phyloP scores from a whole-genome alignment of 1,140 invertebrate species.

The Goniozus legneri region DNA sequence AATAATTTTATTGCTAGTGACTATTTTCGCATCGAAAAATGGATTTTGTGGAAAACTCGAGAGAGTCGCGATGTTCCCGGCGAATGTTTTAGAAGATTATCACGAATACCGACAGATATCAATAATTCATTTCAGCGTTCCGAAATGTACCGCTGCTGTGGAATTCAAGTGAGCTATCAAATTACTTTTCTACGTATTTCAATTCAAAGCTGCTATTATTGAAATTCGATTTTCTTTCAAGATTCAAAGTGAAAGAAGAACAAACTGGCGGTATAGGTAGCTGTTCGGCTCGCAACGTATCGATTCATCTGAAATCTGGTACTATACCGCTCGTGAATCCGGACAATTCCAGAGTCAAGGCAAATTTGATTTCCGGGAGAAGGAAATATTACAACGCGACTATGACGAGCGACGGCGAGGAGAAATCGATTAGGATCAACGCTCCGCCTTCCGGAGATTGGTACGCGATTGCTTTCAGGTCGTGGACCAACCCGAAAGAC shows the following conservation, averaged over 20 bases:
- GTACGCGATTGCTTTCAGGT: conserved; percentile 74
- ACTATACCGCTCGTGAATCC: conserved; percentile 75
- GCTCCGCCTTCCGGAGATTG: conserved; percentile 72
- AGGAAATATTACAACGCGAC: conserved; percentile 43
- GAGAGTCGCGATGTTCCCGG: conserved; percentile 35
- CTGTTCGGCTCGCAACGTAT: conserved; percentile 59
- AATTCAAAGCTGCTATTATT: background rate
- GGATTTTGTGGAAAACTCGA: conserved; percentile 31
- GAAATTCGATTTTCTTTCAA: conserved; percentile 12
- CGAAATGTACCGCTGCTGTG: conserved; percentile 37
- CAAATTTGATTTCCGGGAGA: conserved; percentile 59
- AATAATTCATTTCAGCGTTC: conserved; percentile 48
- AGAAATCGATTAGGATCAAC: conserved; percentile 56
- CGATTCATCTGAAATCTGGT: conserved; percentile 67
- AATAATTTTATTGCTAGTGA: no score
- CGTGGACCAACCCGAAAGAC: conserved; percentile 67
- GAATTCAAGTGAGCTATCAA: conserved; percentile 41
- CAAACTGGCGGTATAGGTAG: conserved; percentile 44
- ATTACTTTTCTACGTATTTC: background rate
- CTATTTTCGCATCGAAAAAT: no score
- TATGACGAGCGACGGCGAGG: conserved; percentile 53
- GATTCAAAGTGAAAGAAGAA: conserved; percentile 45
- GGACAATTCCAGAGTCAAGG: conserved; percentile 68
- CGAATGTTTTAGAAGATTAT: conserved; percentile 42
- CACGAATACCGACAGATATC: conserved; percentile 47